phyloP scores from a whole-genome alignment of 1,140 invertebrate species.

The Homalodisca vitripennis region DNA sequence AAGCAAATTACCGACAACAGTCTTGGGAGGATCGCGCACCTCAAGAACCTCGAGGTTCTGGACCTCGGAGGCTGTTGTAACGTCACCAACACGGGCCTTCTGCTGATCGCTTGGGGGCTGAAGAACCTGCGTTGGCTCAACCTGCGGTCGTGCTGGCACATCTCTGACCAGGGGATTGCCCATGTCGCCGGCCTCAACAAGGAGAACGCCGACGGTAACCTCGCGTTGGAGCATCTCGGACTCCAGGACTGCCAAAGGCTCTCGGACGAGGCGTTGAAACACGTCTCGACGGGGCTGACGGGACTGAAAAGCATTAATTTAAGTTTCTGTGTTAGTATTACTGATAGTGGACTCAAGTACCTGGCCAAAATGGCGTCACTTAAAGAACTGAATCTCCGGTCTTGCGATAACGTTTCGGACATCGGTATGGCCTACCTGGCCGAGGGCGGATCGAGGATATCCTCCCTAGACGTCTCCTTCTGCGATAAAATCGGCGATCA shows the following conservation, averaged over 20 bases:
- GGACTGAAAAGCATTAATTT: slow-evolving; percentile 84
- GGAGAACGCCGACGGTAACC: slow-evolving; percentile 64
- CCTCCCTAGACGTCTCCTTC: slow-evolving; percentile 87
- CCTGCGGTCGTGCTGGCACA: slow-evolving; percentile 86
- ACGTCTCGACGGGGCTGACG: slow-evolving; percentile 77
- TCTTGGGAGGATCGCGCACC: slow-evolving; percentile 76
- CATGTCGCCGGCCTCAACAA: slow-evolving; percentile 75
- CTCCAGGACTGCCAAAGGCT: slow-evolving; percentile 93
- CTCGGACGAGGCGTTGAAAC: slow-evolving; percentile 84
- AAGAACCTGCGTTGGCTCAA: slow-evolving; percentile 81
- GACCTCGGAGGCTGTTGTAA: slow-evolving; percentile 90
- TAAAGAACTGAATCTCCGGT: slow-evolving; percentile 84
- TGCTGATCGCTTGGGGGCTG: slow-evolving; percentile 82
- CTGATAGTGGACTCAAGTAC: slow-evolving; percentile 86
- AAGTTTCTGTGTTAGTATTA: slow-evolving; percentile 91
- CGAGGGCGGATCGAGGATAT: slow-evolving; percentile 77
- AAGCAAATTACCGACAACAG: slow-evolving; percentile 91
- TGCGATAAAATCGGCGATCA: slow-evolving; percentile 94
- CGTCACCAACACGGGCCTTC: slow-evolving; percentile 82
- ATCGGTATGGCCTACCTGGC: slow-evolving; percentile 88
- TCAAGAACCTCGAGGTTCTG: slow-evolving; percentile 84
- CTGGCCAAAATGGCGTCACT: slow-evolving; percentile 80
- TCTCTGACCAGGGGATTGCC: slow-evolving; percentile 86
- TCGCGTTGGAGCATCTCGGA: slow-evolving; percentile 73
- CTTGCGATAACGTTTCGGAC: slow-evolving; percentile 93